These are phyloP conservation scores for Globia sparganii DNA, from an alignment of 2,888 invertebrate species.

Conservation along the genomic window DNA sequence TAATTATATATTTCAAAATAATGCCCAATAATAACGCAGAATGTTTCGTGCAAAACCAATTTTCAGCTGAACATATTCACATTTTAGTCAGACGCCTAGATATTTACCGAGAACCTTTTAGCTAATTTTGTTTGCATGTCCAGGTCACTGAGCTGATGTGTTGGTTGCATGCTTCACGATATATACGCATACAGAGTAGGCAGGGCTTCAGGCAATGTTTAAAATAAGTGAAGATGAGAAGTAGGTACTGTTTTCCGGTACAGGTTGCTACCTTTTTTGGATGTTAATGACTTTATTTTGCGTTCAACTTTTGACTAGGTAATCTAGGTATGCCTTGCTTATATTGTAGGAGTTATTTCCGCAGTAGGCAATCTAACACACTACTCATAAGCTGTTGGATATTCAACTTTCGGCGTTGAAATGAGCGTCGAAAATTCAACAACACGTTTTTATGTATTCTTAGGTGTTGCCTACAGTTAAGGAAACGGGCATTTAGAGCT, in stretches of 20 bases:
- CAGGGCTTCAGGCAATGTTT: conserved; percentile 26
- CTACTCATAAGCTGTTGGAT: neutral
- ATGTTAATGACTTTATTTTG: neutral
- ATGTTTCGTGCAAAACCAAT: too few species aligned
- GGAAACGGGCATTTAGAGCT: neutral
- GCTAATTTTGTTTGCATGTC: conserved; percentile 51
- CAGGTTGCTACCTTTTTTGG: neutral
- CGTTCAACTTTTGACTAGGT: neutral
- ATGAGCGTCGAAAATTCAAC: neutral
- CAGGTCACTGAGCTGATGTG: conserved; percentile 37
- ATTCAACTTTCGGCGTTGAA: neutral
- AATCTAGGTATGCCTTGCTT: neutral
- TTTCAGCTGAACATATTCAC: conserved; percentile 1
- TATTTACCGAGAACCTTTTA: conserved; percentile 46
- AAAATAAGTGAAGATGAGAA: conserved; percentile 10
- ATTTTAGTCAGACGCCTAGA: conserved; percentile 33
- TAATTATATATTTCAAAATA: neutral
- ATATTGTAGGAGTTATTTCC: neutral
- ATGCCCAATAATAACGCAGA: too few species aligned
- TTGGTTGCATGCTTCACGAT: conserved; percentile 53
- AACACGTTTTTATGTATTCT: neutral
- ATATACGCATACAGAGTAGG: conserved; percentile 36
- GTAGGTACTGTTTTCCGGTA: conserved; percentile 3
- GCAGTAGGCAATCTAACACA: neutral
- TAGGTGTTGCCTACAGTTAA: too few species aligned